Percentiles rank a stretch among this genome's conserved stretches.
These are phyloP conservation scores for Edolisoma coerulescens DNA, from an alignment of 2,113 vertebrate species.

Conservation along the genomic window DNA sequence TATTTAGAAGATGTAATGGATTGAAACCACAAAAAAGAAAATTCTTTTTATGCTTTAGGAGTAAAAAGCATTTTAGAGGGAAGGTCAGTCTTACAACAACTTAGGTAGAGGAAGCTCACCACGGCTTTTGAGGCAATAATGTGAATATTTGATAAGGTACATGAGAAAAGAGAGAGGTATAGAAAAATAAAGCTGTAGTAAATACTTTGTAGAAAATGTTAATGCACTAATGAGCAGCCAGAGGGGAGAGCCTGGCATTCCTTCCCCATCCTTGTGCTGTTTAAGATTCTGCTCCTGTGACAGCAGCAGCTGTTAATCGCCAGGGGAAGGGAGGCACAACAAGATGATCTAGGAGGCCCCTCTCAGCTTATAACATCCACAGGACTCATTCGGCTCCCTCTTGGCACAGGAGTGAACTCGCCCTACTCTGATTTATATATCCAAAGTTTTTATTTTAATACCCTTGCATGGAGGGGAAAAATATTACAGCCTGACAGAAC, in stretches of 20 bases:
- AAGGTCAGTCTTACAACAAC: background rate
- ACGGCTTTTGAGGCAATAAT: background rate
- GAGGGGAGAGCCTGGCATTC: background rate
- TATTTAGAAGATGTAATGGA: background rate
- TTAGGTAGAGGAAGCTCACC: background rate
- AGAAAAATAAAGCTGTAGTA: background rate
- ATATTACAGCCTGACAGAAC: constrained; percentile 13
- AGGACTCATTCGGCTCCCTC: background rate
- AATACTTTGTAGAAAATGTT: background rate
- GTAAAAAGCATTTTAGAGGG: background rate
- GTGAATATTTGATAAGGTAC: background rate
- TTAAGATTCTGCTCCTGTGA: constrained; percentile 16
- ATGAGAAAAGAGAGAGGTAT: background rate
- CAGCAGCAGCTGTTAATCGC: background rate
- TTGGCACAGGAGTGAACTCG: background rate
- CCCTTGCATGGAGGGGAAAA: constrained; percentile 1
- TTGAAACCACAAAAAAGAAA: background rate
- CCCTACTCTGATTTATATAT: constrained; percentile 7
- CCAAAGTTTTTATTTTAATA: constrained; percentile 44
- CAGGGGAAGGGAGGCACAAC: background rate
- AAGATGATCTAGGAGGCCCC: constrained; percentile 21
- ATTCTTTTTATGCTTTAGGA: background rate
- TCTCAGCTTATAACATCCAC: background rate
- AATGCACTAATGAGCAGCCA: background rate
- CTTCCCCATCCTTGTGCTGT: background rate